Evolutionary conservation across 92 coral and sea anemone genomes (phyloP), one percentile per base, ranked within the genome.

Genomic region (Actinostola sp.): DNA sequence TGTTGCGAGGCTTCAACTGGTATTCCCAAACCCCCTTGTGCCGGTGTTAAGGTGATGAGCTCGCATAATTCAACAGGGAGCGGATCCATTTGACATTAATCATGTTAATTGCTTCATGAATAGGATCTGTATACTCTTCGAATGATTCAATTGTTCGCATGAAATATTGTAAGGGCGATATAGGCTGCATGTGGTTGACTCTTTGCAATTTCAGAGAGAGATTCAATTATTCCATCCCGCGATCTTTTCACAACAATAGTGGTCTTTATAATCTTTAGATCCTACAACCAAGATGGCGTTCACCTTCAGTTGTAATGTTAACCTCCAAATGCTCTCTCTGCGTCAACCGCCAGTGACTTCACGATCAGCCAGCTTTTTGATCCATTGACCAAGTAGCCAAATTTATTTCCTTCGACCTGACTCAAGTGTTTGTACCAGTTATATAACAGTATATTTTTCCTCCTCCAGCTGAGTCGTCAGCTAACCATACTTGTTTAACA

Each of bases 381-480:
- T 7, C 88, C 88, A 26, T 76, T 76, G 11, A 82, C 82, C n/a
- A 67, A 28, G 44, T 84, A 84, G 7, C 81, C 89, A 33, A 33
- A 78, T 58, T 69, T 79, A 51, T 29, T 79, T 34, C 89, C 84
- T 57, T 72, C 84, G n/a, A n/a, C n/a, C 63, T 43, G 6, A 31
- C 55, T 39, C 23, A 74, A 43, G 32, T 27, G 21, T 69, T 66
- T 74, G 75, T 65, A 75, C 77, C 82, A 82, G 38, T 39, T 44
- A 49, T 55, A 75, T 24, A 74, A 39, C 10, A 67, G 48, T 33
- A 28, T 14, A 81, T 73, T 43, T n/a, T 9, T 29, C 79, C 88
- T 12, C 76, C 82, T 23, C 76, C 84, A 13, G 79, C 89, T 7
- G 88, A 83, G 43, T 76, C 81, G 28, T 66, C 82, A n/a, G 66